Conservation (phyloP, 1,140 invertebrate species). For the Sminthurinus signatus region DNA sequence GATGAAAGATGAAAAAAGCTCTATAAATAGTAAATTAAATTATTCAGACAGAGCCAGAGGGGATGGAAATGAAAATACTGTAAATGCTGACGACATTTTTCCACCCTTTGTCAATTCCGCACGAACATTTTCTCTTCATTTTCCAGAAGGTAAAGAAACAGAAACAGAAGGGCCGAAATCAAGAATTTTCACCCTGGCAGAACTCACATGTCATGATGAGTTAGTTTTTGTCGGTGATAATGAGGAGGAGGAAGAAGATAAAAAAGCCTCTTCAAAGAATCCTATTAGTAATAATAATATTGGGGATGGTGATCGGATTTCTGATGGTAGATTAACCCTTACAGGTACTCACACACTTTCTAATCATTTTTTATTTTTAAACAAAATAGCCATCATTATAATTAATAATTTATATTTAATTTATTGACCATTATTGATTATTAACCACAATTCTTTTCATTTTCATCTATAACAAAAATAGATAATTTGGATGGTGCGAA, state of each 20-base stretch:
- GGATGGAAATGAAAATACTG: too few species aligned
- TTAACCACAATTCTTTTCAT: too few species aligned
- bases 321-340: not conserved
- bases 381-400: too few species aligned
- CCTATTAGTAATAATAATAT: not conserved
- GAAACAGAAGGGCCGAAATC: too few species aligned
- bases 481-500: too few species aligned
- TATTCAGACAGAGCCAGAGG: too few species aligned
- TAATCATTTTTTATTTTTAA: not conserved
- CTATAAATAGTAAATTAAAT: too few species aligned
- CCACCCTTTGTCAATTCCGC: not conserved
- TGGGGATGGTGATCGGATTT: not conserved
- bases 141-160: not conserved
- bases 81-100: not conserved
- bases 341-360: not conserved
- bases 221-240: not conserved
- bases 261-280: too few species aligned
- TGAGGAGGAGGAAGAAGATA: not conserved
- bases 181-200: not conserved
- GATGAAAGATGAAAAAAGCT: too few species aligned
- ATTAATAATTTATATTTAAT: too few species aligned
- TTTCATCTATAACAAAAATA: too few species aligned
- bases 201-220: constrained; percentile 2
- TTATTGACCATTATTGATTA: too few species aligned
- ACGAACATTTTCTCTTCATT: not conserved